Base-by-base conservation (phyloP, 1,140 invertebrate species). In the Drosophila pallidifrons region DNA sequence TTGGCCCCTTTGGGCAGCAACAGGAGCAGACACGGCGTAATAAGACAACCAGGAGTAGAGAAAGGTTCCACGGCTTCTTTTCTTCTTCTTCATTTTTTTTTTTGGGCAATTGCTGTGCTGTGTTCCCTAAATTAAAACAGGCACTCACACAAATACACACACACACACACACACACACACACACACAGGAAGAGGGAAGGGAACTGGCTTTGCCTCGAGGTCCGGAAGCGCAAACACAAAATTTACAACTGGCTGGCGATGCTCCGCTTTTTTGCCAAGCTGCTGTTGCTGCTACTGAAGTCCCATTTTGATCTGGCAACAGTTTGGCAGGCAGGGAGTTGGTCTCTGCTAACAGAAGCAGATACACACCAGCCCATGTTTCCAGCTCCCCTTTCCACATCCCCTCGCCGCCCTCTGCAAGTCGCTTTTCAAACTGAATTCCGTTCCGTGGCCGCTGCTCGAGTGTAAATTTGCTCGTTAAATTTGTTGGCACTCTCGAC, bases 381-480 rank as follows among this genome's bases (percentile, higher is more conserved):
- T 25, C 35, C 35, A 7, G 15, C 46, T 32, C 3, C 15, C 52
- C 52, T 25, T 25, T 0, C 20, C 20, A 25, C 20, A 25, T 25
- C 20, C 20, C 20, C 20, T 25, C 20, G 35, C 2, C 32, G 1
- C 38, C 41, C 45, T 8, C 28, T 43, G 61, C 38, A 60, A 59
- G 64, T 66, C 25, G 52, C 46, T 46, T 20, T 47, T 51, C 55
- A 63, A 25, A 8, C 58, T 72, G 57, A 57, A 72, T 58, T 16
- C 75, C 70, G 64, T 77, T 75, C 64, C 64, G 73, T 77, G 75
- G 81, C 81, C 83, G 81, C 77, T 85, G 77, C 78, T 81, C 76
- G 85, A 89, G 82, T 87, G 82, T 88, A 87, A 87, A 87, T 87
- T 87, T 87, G 82, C 82, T 87, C 85, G 82, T 87, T 87, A 87